Conservation (phyloP, 2,888 invertebrate genomes). For the Epinotia ramella region DNA sequence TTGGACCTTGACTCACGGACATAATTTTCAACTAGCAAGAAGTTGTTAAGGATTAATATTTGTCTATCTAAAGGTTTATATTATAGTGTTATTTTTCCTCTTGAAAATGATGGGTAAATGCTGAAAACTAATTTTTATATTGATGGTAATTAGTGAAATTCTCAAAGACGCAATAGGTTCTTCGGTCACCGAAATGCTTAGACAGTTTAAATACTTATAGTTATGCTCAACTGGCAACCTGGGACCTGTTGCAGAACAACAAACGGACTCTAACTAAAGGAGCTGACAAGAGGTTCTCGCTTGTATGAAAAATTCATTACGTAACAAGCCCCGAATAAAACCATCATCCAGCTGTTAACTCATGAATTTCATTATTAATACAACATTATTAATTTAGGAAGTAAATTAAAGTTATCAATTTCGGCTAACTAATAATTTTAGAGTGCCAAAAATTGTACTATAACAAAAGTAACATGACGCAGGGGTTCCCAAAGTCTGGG, state of each 20-base stretch:
- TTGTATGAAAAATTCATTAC: too few species aligned
- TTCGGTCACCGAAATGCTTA: neutral
- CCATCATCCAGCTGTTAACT: too few species aligned
- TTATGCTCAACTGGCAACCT: neutral
- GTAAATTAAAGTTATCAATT: neutral
- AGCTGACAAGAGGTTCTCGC: too few species aligned
- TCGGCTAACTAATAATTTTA: neutral
- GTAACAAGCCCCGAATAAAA: too few species aligned
- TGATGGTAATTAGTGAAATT: neutral
- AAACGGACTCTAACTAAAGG: too few species aligned
- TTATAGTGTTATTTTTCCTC: neutral
- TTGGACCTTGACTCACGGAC: slow-evolving; percentile 24
- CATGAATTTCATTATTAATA: too few species aligned
- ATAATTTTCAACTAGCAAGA: slow-evolving; percentile 5
- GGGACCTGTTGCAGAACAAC: too few species aligned
- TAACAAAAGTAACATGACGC: too few species aligned
- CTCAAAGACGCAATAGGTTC: neutral
- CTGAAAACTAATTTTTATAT: slow-evolving; percentile 8
- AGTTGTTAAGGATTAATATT: slow-evolving; percentile 5
- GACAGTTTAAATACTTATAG: neutral
- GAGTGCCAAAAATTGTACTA: slow-evolving; percentile 1
- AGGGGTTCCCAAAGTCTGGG: too few species aligned
- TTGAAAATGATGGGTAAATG: slow-evolving; percentile 21
- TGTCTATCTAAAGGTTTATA: slow-evolving; percentile 21
- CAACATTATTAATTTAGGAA: too few species aligned